phyloP scores from a whole-genome alignment of 2,797 vertebrate species.

The Halcyon chelicuti region DNA sequence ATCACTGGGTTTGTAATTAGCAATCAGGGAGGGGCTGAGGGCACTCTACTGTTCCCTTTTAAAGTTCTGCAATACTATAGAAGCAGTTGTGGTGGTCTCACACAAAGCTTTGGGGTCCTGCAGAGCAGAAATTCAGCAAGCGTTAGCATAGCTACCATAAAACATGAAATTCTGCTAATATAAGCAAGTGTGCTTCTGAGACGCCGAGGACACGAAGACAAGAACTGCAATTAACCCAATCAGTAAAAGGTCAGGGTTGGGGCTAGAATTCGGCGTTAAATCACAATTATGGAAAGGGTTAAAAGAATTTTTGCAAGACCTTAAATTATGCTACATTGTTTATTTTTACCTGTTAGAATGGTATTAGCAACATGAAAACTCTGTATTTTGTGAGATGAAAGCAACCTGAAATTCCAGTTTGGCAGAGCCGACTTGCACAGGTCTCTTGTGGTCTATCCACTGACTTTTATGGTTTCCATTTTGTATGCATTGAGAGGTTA shows the following conservation, averaged over 20 bases:
- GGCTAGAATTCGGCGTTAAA: not conserved
- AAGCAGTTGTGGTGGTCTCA: not conserved
- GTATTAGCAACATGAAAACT: not conserved
- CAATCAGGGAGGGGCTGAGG: not conserved
- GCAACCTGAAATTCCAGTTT: conserved; percentile 65
- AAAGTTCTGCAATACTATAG: not conserved
- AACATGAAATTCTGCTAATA: not conserved
- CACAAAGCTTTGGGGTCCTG: not conserved
- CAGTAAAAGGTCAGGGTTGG: not conserved
- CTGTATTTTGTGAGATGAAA: conserved; percentile 11
- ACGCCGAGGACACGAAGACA: not conserved
- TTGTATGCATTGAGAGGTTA: conserved; percentile 6
- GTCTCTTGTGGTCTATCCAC: not conserved
- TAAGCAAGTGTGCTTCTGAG: not conserved
- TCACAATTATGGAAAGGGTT: not conserved
- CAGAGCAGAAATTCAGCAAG: not conserved
- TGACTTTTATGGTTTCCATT: not conserved
- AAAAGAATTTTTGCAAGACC: not conserved
- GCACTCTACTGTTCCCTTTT: not conserved
- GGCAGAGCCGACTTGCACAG: not conserved
- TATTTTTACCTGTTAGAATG: not conserved
- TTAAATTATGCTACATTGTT: not conserved
- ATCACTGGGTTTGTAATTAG: not conserved
- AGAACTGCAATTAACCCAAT: not conserved
- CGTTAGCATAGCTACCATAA: not conserved